A percentile compares a stretch with the other conserved stretches of the same genome.
These are phyloP conservation scores for Folsomia candida DNA, from an alignment of 2,888 invertebrate species.

Conservation along the genomic window DNA sequence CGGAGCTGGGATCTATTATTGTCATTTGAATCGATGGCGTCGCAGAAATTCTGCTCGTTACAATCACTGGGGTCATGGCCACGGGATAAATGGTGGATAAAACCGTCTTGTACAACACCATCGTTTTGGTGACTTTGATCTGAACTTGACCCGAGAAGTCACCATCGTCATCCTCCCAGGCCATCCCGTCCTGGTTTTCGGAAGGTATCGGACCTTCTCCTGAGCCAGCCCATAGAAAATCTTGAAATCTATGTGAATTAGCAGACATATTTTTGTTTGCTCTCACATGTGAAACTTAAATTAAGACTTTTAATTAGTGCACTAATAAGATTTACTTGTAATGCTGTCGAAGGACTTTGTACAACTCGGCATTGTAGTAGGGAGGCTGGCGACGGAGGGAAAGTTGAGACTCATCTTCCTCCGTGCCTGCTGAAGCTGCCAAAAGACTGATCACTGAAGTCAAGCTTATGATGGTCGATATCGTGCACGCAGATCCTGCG, in stretches of 20 bases:
- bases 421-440: background rate
- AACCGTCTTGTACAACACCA: constrained; percentile 47
- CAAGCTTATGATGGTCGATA: background rate
- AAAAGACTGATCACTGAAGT: background rate
- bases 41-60: background rate
- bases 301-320: background rate
- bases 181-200: constrained; percentile 42
- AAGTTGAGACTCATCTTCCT: constrained; percentile 7
- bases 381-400: background rate
- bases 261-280: background rate
- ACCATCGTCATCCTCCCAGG: constrained; percentile 47
- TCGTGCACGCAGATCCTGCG: background rate
- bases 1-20: constrained; percentile 4
- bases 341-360: constrained; percentile 1
- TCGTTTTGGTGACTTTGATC: constrained; percentile 45
- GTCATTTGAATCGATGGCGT: constrained; percentile 8
- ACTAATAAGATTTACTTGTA: background rate
- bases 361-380: constrained; percentile 1
- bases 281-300: background rate
- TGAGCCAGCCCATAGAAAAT: constrained; percentile 86
- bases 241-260: constrained; percentile 53
- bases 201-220: constrained; percentile 67
- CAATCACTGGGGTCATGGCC: constrained; percentile 44
- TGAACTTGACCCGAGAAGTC: background rate
- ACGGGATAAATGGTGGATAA: constrained; percentile 47